Evolutionary conservation across 2,113 vertebrate genomes (phyloP), one percentile per base, ranked within the genome.

Genomic region (Entomyzon cyanotis): DNA sequence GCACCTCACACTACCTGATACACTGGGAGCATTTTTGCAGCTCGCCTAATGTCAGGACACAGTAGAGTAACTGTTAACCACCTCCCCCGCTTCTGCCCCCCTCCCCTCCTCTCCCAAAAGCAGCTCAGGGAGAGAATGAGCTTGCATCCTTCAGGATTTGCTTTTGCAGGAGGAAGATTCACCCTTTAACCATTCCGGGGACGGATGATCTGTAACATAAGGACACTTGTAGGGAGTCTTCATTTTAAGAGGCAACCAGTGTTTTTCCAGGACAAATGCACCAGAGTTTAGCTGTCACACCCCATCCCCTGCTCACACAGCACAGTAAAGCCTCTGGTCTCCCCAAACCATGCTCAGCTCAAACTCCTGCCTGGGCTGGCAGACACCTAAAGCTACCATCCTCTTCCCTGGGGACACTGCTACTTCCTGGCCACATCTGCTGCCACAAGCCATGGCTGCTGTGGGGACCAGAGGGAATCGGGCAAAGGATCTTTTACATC

Each of bases 11-110:
- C 91, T 68, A 82, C 95, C 84, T 82, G 87, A 94, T 90, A 97
- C 89, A 96, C 75, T 96, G 87, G 93, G 86, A 97, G 95, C 85
- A 95, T 96, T 97, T 97, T 95, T 92, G 88, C 96, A 96, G 94
- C 87, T 92, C 4, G 77, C 68, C 70, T 82, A 90, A 87, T 56
- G 80, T 77, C 65, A 78, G 67, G 80, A 94, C 59, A 97, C 93
- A 97, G 96, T 89, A 84, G 90, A 80, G 84, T 42, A 94, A 96
- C 93, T 97, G 94, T 97, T 96, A 94, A 84, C 65, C 0, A 30
- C 89, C 44, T 87, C 81, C 65, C 71, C 81, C 50, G 15, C 56
- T 75, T 41, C 95, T 93, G 84, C 84, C 82, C 80, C 91, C 68
- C 73, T 90, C 68, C 59, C 18, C 47, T 90, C 55, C 86, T 93